Percentiles rank a stretch among this genome's conserved stretches.
phyloP scores from a whole-genome alignment of 2,888 invertebrate genomes.

The Tinea pellionella region DNA sequence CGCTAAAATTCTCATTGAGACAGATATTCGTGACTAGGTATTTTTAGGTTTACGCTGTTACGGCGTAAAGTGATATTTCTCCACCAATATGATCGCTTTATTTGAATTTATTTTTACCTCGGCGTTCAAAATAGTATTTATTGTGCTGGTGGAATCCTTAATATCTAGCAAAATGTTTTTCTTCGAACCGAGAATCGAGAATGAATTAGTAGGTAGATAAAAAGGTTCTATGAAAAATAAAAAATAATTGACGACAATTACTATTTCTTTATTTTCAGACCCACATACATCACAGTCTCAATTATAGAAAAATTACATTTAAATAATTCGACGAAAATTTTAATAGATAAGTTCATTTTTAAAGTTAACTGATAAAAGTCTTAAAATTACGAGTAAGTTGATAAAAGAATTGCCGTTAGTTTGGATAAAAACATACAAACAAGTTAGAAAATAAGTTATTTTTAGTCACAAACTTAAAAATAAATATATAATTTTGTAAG shows the following conservation, averaged over 20 bases:
- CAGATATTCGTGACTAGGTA: too few relatives aligned
- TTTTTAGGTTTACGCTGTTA: too few relatives aligned
- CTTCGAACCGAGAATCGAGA: too few relatives aligned
- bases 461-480: not conserved
- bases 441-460: not conserved
- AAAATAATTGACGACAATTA: not conserved
- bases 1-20: too few relatives aligned
- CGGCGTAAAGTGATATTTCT: too few relatives aligned
- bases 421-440: not conserved
- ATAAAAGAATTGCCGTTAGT: not conserved
- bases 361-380: not conserved
- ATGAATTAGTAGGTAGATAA: too few relatives aligned
- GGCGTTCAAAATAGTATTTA: too few relatives aligned
- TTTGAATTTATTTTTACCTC: too few relatives aligned
- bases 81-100: too few relatives aligned
- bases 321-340: not conserved
- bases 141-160: too few relatives aligned
- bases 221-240: too few relatives aligned
- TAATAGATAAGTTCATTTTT: not conserved
- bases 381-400: not conserved
- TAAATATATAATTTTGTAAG: not conserved
- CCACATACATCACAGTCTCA: slow-evolving; percentile 57
- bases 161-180: too few relatives aligned
- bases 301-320: slow-evolving; percentile 5
- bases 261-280: slow-evolving; percentile 37